Conservation (phyloP, 2,888 invertebrate genomes). For the Heliconius cydno region DNA sequence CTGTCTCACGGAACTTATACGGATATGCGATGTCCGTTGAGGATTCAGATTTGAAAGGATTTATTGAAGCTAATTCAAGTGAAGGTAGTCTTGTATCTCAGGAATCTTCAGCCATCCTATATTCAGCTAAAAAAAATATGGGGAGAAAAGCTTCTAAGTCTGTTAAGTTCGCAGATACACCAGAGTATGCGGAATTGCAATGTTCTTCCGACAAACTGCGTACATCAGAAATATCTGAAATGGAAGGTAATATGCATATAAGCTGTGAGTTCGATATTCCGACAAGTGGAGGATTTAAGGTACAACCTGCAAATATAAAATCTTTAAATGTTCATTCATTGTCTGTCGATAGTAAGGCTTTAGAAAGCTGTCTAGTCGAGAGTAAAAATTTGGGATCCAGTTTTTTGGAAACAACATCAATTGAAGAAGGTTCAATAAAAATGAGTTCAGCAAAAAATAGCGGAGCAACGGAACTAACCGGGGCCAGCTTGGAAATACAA, state of each 20-base stretch:
- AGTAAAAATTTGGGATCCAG: constrained; percentile 6
- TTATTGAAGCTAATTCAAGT: constrained; percentile 8
- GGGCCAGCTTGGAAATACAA: not conserved
- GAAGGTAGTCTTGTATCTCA: not conserved
- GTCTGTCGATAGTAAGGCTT: not conserved
- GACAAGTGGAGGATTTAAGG: not conserved
- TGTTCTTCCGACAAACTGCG: not conserved
- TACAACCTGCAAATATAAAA: not conserved
- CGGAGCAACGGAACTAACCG: not conserved
- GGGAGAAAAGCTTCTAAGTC: not conserved
- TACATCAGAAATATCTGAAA: not conserved
- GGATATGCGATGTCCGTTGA: constrained; percentile 20
- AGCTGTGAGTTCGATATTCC: not conserved
- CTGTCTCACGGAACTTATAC: constrained; percentile 9
- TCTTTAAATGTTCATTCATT: not conserved
- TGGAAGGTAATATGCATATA: not conserved
- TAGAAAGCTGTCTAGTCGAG: not conserved
- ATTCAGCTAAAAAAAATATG: not conserved
- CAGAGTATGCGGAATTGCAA: not conserved
- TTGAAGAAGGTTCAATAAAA: not conserved
- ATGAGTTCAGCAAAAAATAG: not conserved
- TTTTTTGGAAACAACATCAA: constrained; percentile 1
- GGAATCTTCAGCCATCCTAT: not conserved
- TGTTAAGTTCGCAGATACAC: not conserved
- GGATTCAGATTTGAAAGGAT: constrained; percentile 19